phyloP scores from a whole-genome alignment of 2,113 vertebrate species.

The Craseonycteris thonglongyai region DNA sequence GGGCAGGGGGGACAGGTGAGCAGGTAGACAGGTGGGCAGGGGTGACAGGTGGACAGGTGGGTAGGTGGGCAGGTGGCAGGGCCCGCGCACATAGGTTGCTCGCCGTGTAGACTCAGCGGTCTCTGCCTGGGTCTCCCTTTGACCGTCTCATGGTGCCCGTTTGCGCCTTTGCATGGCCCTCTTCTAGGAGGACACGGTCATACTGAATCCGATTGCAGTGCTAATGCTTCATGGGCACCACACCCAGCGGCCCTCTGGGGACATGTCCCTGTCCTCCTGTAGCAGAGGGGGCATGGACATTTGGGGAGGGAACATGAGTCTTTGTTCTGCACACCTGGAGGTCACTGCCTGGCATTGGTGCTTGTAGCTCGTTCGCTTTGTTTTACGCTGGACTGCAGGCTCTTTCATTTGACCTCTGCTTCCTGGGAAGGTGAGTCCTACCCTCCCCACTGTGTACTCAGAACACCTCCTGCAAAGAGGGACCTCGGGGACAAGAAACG shows the following conservation, averaged over 20 bases:
- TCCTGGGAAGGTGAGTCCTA: background rate
- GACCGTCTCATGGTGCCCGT: background rate
- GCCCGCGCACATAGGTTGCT: fast-evolving
- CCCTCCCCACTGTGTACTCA: no score
- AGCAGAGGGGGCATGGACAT: background rate
- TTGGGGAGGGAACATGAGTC: background rate
- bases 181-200: background rate
- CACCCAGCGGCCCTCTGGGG: background rate
- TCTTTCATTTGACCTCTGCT: background rate
- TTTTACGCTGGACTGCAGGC: background rate
- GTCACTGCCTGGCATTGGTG: background rate
- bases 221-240: background rate
- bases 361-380: background rate
- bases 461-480: background rate
- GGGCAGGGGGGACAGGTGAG: no score
- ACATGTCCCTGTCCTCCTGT: background rate
- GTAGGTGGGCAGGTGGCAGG: no score
- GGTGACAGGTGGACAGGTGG: no score
- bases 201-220: background rate
- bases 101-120: background rate
- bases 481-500: background rate
- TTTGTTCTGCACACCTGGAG: background rate
- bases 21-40: no score
- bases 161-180: background rate
- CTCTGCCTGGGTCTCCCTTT: background rate